A percentile compares a stretch with the other conserved stretches of the same genome.
phyloP scores from a whole-genome alignment of 2,797 vertebrate species.

The Decapterus maruadsi region DNA sequence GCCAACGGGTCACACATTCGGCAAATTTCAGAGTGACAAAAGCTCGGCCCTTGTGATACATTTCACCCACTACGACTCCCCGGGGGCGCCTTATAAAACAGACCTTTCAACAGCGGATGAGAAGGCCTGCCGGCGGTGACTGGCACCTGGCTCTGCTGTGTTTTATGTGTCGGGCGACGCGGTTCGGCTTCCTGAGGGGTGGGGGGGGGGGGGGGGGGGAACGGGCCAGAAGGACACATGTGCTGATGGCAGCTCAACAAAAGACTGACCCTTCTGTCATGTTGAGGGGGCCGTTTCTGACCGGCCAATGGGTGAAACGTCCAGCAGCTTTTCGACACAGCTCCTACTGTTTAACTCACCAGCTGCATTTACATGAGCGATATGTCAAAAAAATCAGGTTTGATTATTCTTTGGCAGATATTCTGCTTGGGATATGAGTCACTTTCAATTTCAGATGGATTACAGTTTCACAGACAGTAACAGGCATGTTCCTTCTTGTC shows the following conservation, averaged over 20 bases:
- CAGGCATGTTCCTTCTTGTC: no score
- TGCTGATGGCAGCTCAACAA: constrained; percentile 79
- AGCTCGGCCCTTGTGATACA: constrained; percentile 30
- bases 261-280: constrained; percentile 61
- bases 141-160: constrained; percentile 66
- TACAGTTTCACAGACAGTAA: no score
- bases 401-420: no score
- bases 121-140: constrained; percentile 47
- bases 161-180: constrained; percentile 30
- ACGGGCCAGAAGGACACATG: constrained; percentile 57
- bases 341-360: constrained; percentile 21
- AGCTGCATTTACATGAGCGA: constrained; percentile 17
- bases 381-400: no score
- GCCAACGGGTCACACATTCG: constrained; percentile 41
- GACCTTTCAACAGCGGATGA: constrained; percentile 45
- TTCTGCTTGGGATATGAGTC: no score
- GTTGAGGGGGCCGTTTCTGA: constrained; percentile 52
- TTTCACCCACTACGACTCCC: constrained; percentile 24
- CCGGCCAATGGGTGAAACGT: constrained; percentile 48
- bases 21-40: constrained; percentile 33
- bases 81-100: constrained; percentile 49
- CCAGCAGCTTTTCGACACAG: constrained; percentile 52
- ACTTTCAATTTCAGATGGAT: no score
- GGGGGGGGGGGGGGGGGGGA: no score
- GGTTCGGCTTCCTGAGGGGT: constrained; percentile 31